phyloP scores from a whole-genome alignment of 2,113 vertebrate genomes.

The Caranx melampygus region DNA sequence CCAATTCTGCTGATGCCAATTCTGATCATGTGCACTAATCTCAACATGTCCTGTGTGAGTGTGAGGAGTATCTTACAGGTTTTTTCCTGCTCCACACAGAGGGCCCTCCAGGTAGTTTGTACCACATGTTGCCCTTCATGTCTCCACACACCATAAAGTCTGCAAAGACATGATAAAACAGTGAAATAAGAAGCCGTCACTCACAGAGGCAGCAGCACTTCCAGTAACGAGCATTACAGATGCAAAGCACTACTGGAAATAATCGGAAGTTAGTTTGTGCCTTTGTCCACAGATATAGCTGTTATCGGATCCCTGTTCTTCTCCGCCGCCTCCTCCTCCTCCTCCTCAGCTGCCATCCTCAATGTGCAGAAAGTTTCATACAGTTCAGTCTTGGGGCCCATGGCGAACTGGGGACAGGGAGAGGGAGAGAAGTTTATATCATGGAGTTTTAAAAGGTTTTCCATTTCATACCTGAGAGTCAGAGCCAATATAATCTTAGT shows the following conservation, averaged over 20 bases:
- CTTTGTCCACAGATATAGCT: conserved; percentile 64
- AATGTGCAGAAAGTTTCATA: background rate
- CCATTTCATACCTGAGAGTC: too few relatives aligned
- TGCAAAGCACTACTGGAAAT: too few relatives aligned
- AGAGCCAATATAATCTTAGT: too few relatives aligned
- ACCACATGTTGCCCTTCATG: conserved; percentile 82
- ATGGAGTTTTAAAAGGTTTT: too few relatives aligned
- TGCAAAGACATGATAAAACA: conserved; percentile 40
- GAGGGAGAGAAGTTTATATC: too few relatives aligned
- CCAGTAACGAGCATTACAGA: background rate
- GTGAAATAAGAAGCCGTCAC: background rate
- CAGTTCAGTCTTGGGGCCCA: background rate
- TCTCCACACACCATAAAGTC: conserved; percentile 83
- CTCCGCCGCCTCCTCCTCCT: background rate
- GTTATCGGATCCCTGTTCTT: conserved; percentile 39
- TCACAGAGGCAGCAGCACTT: background rate
- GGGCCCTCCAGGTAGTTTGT: conserved; percentile 49
- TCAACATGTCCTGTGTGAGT: background rate
- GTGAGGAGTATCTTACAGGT: conserved; percentile 60
- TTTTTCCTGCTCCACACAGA: conserved; percentile 68
- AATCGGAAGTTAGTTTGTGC: conserved; percentile 33
- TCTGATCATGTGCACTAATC: background rate
- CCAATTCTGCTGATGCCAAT: too few relatives aligned
- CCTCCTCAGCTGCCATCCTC: fast-evolving
- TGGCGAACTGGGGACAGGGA: conserved; percentile 57